Conservation (phyloP, 2,888 invertebrate species). For the Drosophila sordidula region DNA sequence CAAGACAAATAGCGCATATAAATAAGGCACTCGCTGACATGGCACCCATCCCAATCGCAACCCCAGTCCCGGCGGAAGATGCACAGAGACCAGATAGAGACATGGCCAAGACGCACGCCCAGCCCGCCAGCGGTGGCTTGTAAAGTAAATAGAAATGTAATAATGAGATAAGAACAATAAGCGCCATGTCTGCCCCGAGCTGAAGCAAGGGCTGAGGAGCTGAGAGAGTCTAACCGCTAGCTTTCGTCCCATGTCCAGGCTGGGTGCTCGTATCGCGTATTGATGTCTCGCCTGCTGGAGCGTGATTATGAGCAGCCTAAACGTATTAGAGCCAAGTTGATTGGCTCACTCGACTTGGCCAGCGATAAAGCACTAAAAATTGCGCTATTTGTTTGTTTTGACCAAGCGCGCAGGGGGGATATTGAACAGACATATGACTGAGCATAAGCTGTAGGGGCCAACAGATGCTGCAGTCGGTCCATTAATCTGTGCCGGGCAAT, state of each 20-base stretch:
- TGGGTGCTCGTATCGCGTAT: slow-evolving; percentile 40
- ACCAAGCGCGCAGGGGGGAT: slow-evolving; percentile 16
- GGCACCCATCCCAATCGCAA: slow-evolving; percentile 8
- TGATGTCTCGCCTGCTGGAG: slow-evolving; percentile 61
- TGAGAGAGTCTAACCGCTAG: no score
- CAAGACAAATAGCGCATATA: slow-evolving; percentile 76
- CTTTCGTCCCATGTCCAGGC: slow-evolving; percentile 18
- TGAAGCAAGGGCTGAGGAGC: slow-evolving; percentile 6
- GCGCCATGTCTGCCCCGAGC: slow-evolving; percentile 35
- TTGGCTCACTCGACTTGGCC: slow-evolving; percentile 39
- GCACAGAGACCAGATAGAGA: slow-evolving; percentile 12
- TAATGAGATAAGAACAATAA: slow-evolving; percentile 79
- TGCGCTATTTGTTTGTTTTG: slow-evolving; percentile 64
- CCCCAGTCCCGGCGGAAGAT: neutral
- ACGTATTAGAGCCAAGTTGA: slow-evolving; percentile 65
- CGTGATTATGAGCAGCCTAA: slow-evolving; percentile 77
- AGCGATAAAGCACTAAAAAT: slow-evolving; percentile 46
- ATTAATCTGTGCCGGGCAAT: slow-evolving; percentile 56
- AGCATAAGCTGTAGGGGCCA: slow-evolving; percentile 48
- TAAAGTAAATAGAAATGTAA: slow-evolving; percentile 75
- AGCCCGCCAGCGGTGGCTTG: slow-evolving; percentile 17
- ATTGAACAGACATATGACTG: slow-evolving; percentile 58
- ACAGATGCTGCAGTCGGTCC: slow-evolving; percentile 53
- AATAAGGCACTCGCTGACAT: slow-evolving; percentile 63
- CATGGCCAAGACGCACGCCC: slow-evolving; percentile 7